Evolutionary conservation across 2,113 vertebrate species (phyloP).

Genomic region (Pluvialis apricaria): DNA sequence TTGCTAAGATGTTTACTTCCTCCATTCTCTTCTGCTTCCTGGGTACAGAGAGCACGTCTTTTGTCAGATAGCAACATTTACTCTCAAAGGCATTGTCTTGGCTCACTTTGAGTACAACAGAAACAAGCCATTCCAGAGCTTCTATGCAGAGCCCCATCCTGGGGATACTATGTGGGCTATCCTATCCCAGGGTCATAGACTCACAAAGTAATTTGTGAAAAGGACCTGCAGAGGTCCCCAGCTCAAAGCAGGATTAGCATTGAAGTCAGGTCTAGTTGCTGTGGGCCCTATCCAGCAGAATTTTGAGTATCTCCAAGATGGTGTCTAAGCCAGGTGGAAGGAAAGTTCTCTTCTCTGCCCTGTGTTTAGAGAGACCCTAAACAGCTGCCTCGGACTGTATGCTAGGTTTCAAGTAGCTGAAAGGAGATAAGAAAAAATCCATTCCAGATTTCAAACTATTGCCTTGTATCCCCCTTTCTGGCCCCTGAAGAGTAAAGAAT

Average conservation of each 20-base stretch:
- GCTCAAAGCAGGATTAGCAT: not conserved
- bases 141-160: not conserved
- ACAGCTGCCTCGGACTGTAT: not conserved
- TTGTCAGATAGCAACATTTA: not conserved
- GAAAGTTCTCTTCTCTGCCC: not conserved
- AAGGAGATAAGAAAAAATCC: not conserved
- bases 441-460: not conserved
- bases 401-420: not conserved
- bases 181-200: not conserved
- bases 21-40: not conserved
- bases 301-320: not conserved
- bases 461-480: not conserved
- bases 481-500: not conserved
- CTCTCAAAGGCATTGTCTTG: not conserved
- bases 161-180: not conserved
- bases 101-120: not conserved
- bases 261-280: not conserved
- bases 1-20: not conserved
- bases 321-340: not conserved
- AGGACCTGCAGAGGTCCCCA: not conserved
- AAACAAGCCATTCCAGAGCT: not conserved
- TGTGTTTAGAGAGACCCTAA: not conserved
- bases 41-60: accelerated
- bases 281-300: not conserved
- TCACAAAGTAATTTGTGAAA: not conserved